phyloP scores from a whole-genome alignment of 1,140 invertebrate genomes.

The Panagrolaimus sp. region DNA sequence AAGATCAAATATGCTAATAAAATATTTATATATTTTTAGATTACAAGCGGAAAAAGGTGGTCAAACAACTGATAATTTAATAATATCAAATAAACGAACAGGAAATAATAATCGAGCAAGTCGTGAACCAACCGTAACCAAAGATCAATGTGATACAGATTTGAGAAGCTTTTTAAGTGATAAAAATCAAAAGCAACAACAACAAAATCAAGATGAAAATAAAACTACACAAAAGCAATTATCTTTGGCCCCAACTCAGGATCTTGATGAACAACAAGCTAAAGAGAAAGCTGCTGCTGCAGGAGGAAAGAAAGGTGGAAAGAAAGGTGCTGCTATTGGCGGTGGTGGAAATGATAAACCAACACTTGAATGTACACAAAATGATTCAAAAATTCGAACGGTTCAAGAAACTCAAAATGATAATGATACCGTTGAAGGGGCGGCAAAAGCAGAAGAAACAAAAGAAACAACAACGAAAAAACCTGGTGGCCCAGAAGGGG shows the following conservation, averaged over 20 bases:
- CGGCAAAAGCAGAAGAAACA: background rate
- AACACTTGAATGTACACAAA: background rate
- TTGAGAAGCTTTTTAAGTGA: conserved; percentile 5
- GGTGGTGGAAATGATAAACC: background rate
- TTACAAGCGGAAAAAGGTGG: no score
- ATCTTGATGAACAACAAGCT: background rate
- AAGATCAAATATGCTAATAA: no score
- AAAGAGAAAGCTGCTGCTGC: background rate
- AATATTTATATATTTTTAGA: no score
- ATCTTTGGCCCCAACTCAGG: background rate
- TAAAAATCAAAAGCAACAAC: background rate
- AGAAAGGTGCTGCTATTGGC: background rate
- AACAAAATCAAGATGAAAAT: background rate
- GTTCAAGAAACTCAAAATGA: background rate
- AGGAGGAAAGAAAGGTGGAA: background rate
- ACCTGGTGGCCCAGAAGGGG: background rate
- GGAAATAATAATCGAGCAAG: no score
- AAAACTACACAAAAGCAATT: background rate
- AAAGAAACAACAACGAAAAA: background rate
- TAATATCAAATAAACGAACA: no score
- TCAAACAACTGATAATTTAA: no score
- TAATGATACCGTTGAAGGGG: no score
- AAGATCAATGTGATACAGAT: conserved; percentile 14
- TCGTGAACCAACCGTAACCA: background rate
- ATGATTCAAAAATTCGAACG: background rate